These are phyloP conservation scores for Epizoanthus rinbou DNA, from an alignment of 92 coral and sea anemone genomes.

Conservation along the genomic window DNA sequence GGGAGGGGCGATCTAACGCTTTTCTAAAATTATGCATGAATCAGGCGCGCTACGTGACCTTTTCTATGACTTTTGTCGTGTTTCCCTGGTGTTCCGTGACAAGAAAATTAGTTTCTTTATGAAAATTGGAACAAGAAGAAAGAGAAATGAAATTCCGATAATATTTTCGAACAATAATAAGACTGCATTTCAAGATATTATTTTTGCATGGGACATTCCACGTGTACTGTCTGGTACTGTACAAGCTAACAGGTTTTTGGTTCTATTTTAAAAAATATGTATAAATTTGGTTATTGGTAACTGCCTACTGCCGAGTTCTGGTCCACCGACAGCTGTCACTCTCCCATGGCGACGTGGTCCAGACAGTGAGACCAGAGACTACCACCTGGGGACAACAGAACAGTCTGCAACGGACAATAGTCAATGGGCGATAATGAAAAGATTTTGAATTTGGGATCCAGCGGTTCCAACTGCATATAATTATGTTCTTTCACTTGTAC, in stretches of 20 bases:
- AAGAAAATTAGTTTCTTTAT: not conserved
- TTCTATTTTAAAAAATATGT: no score
- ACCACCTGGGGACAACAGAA: not conserved
- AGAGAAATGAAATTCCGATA: slow-evolving; percentile 2
- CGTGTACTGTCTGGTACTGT: no score
- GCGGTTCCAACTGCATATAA: not conserved
- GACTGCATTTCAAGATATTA: not conserved
- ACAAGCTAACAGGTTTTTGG: no score
- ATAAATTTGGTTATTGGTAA: no score
- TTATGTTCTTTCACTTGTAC: not conserved
- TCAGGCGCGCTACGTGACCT: not conserved
- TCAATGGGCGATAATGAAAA: not conserved
- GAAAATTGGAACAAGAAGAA: not conserved
- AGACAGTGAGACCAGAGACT: not conserved
- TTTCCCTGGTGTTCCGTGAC: not conserved
- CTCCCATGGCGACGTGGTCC: not conserved
- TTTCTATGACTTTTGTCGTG: no score
- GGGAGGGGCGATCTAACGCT: slow-evolving; percentile 28
- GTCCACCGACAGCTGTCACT: no score
- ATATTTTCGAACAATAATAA: not conserved
- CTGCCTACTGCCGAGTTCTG: no score
- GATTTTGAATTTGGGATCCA: no score
- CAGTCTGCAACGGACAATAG: not conserved
- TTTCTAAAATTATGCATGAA: slow-evolving; percentile 19
- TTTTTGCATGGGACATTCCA: not conserved